These are phyloP conservation scores for Oedothorax gibbosus DNA, from an alignment of 1,140 invertebrate genomes.

Conservation along the genomic window DNA sequence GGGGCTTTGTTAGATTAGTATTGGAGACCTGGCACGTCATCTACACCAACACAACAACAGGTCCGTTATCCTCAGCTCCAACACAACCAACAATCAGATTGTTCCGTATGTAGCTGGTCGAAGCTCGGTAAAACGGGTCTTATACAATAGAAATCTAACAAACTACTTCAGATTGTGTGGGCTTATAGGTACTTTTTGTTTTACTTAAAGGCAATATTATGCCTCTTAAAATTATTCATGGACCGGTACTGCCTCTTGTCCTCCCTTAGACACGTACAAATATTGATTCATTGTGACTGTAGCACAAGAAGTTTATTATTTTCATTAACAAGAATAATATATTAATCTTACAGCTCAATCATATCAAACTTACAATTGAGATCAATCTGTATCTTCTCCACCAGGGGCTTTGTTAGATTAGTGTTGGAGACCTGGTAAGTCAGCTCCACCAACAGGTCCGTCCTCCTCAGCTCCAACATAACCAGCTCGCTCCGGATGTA, in stretches of 20 bases:
- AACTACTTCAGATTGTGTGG: no score
- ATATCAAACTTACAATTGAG: constrained; percentile 64
- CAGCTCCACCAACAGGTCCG: constrained; percentile 81
- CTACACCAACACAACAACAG: constrained; percentile 78
- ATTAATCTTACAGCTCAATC: no score
- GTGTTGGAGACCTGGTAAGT: constrained; percentile 75
- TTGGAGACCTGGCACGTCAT: constrained; percentile 77
- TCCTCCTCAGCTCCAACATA: constrained; percentile 79
- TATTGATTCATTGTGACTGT: no score
- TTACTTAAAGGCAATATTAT: no score
- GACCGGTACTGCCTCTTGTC: no score
- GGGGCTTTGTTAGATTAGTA: constrained; percentile 75
- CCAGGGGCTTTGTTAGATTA: constrained; percentile 77
- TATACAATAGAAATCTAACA: no score
- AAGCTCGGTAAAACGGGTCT: constrained; percentile 75
- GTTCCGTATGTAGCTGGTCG: constrained; percentile 80
- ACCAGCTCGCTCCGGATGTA: constrained; percentile 81
- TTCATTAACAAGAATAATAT: no score
- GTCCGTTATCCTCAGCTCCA: constrained; percentile 80
- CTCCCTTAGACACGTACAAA: no score
- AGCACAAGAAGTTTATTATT: no score
- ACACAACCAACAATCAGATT: constrained; percentile 79
- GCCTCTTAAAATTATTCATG: no score
- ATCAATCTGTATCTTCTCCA: constrained; percentile 83
- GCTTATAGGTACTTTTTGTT: no score